Percentiles rank a stretch among this genome's conserved stretches.
phyloP scores from a whole-genome alignment of 2,113 vertebrate genomes.

The Triplophysa tibetana region DNA sequence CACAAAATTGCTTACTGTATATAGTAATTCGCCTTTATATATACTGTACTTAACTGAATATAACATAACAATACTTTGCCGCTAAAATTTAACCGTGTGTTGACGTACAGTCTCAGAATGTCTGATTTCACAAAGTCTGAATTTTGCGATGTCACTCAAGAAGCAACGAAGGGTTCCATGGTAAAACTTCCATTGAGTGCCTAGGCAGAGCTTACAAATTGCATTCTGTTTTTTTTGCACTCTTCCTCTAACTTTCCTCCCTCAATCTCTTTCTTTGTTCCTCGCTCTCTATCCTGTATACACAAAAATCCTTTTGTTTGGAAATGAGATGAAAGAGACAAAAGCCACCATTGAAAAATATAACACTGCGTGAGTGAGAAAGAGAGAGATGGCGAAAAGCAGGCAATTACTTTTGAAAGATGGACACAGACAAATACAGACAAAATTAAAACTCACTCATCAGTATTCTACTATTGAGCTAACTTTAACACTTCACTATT shows the following conservation, averaged over 20 bases:
- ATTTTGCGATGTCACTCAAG: neutral
- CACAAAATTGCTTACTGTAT: too few species aligned
- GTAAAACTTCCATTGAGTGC: neutral
- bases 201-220: slow-evolving; percentile 9
- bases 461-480: slow-evolving; percentile 68
- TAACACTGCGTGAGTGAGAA: slow-evolving; percentile 50
- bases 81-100: too few species aligned
- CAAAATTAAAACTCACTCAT: slow-evolving; percentile 64
- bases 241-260: slow-evolving; percentile 61
- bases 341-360: slow-evolving; percentile 80
- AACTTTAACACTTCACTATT: slow-evolving; percentile 57
- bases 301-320: slow-evolving; percentile 80
- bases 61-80: too few species aligned
- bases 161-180: neutral
- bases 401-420: neutral
- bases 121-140: neutral
- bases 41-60: too few species aligned
- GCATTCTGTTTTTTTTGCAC: slow-evolving; percentile 33
- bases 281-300: slow-evolving; percentile 59
- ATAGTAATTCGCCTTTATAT: too few species aligned
- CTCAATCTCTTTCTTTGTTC: slow-evolving; percentile 45
- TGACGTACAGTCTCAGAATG: neutral
- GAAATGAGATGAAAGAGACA: slow-evolving; percentile 76
- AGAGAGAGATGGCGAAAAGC: slow-evolving; percentile 30
- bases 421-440: slow-evolving; percentile 4